Evolutionary conservation across 1,140 invertebrate genomes (phyloP).

Genomic region (Drosophila teissieri): DNA sequence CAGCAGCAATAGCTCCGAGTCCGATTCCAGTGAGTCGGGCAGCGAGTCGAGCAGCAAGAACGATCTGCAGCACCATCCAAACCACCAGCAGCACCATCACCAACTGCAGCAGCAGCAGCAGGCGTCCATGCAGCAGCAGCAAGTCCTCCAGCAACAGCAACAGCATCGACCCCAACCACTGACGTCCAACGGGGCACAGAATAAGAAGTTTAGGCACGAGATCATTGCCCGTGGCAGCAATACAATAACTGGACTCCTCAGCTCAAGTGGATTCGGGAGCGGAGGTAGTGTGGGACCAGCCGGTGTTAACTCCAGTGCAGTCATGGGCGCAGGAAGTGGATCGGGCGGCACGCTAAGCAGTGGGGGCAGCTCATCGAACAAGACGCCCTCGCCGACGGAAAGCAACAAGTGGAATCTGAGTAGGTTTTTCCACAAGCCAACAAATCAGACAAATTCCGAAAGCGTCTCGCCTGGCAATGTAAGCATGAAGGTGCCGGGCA

Average conservation of each 20-base stretch:
- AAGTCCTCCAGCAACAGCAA: slow-evolving; percentile 58
- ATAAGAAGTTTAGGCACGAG: slow-evolving; percentile 70
- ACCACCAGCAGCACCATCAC: slow-evolving; percentile 34
- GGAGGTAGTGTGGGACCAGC: background rate
- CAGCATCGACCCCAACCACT: slow-evolving; percentile 17
- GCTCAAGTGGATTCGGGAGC: slow-evolving; percentile 57
- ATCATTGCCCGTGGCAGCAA: slow-evolving; percentile 71
- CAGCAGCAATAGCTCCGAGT: slow-evolving; percentile 84
- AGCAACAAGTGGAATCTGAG: slow-evolving; percentile 75
- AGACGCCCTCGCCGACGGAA: slow-evolving; percentile 79
- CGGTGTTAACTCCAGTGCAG: slow-evolving; percentile 10
- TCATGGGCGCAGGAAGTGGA: background rate
- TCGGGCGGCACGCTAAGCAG: slow-evolving; percentile 54
- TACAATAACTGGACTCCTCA: slow-evolving; percentile 64
- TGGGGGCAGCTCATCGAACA: slow-evolving; percentile 75
- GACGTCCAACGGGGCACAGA: slow-evolving; percentile 51
- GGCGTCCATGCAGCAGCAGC: slow-evolving; percentile 34
- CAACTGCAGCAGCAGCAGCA: slow-evolving; percentile 36
- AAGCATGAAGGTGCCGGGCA: slow-evolving; percentile 73
- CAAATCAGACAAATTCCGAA: slow-evolving; percentile 61
- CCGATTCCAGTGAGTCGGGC: slow-evolving; percentile 82
- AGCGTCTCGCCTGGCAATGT: slow-evolving; percentile 67
- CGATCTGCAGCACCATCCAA: slow-evolving; percentile 53
- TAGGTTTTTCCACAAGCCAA: slow-evolving; percentile 72
- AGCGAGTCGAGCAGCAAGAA: slow-evolving; percentile 76